These are phyloP conservation scores for Perca fluviatilis DNA, from an alignment of 2,113 vertebrate species.

Conservation along the genomic window DNA sequence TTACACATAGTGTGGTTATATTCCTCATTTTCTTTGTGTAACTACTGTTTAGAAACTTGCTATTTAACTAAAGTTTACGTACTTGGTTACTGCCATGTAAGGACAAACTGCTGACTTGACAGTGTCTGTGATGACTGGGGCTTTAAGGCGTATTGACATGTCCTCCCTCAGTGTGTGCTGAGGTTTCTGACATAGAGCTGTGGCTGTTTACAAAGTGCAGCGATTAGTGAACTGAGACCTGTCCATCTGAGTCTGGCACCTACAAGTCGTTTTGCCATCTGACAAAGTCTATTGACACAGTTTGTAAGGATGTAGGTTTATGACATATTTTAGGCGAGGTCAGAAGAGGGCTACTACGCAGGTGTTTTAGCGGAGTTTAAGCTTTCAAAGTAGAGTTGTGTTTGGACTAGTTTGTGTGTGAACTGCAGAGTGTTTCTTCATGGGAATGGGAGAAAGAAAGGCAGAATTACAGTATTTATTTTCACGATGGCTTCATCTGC, in stretches of 20 bases:
- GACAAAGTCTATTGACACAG: constrained; percentile 16
- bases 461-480: constrained; percentile 52
- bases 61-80: background rate
- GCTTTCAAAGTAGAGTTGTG: constrained; percentile 47
- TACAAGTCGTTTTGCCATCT: background rate
- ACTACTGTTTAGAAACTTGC: background rate
- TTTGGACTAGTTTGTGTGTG: constrained; percentile 56
- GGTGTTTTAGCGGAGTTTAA: constrained; percentile 54
- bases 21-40: background rate
- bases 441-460: constrained; percentile 44
- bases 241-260: background rate
- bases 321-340: constrained; percentile 22
- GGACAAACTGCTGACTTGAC: constrained; percentile 2
- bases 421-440: constrained; percentile 37
- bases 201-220: constrained; percentile 43
- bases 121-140: constrained; percentile 1
- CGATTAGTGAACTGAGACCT: constrained; percentile 44
- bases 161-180: constrained; percentile 6
- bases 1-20: too few relatives aligned
- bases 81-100: background rate
- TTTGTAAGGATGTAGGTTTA: constrained; percentile 34
- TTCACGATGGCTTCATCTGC: constrained; percentile 32
- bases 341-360: constrained; percentile 12
- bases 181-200: constrained; percentile 30
- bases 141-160: constrained; percentile 18